Percentiles rank a stretch among this genome's conserved stretches.
phyloP scores from a whole-genome alignment of 2,113 vertebrate species.

The Oreochromis niloticus region DNA sequence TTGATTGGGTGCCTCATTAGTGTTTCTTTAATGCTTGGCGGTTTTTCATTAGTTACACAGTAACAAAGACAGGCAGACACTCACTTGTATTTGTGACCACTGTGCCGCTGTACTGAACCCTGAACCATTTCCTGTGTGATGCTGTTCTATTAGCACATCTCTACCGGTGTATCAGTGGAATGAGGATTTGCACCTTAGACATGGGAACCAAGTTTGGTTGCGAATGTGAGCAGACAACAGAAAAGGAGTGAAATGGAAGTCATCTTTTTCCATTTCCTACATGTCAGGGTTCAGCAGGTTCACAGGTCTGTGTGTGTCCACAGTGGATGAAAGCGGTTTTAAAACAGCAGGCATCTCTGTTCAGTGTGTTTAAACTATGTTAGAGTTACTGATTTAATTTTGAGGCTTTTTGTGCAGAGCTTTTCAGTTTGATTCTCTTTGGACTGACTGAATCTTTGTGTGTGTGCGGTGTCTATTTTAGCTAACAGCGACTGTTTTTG shows the following conservation, averaged over 20 bases:
- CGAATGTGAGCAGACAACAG: background rate
- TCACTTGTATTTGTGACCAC: background rate
- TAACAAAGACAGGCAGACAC: background rate
- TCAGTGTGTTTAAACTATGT: background rate
- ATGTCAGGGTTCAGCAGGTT: background rate
- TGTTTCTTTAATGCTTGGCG: background rate
- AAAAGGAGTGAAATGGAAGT: background rate
- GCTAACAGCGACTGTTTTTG: background rate
- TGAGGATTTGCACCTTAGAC: background rate
- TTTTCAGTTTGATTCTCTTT: background rate
- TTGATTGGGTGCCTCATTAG: background rate
- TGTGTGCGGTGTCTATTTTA: background rate
- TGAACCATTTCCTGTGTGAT: background rate
- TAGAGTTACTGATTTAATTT: conserved; percentile 29
- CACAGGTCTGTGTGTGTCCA: background rate
- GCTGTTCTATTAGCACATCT: background rate
- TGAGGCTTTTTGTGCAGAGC: background rate
- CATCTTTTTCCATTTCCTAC: background rate
- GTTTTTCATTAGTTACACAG: background rate
- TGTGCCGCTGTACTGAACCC: background rate
- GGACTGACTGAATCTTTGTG: background rate
- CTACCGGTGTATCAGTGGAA: background rate
- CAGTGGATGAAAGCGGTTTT: background rate
- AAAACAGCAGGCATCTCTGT: background rate
- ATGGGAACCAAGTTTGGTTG: background rate